phyloP scores from a whole-genome alignment of 2,888 invertebrate species.

The Lithophane semibrunnea region DNA sequence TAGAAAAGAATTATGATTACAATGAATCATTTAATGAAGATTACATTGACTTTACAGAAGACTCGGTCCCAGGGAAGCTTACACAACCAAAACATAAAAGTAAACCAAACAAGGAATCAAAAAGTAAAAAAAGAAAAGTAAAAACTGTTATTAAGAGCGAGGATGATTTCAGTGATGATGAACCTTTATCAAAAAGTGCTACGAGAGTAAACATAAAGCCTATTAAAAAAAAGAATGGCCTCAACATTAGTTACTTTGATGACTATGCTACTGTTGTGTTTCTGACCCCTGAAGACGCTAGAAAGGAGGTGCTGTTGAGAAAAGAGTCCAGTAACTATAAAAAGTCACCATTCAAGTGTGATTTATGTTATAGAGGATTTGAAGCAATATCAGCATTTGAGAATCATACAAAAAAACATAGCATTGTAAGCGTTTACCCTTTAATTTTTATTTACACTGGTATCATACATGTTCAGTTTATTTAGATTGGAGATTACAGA shows the following conservation, averaged over 20 bases:
- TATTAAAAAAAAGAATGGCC: slow-evolving; percentile 38
- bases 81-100: slow-evolving; percentile 25
- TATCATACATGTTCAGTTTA: neutral
- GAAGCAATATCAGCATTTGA: slow-evolving; percentile 69
- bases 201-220: slow-evolving; percentile 8
- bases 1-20: slow-evolving; percentile 25
- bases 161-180: slow-evolving; percentile 67
- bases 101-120: slow-evolving; percentile 39
- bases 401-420: slow-evolving; percentile 75
- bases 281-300: slow-evolving; percentile 72
- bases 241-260: slow-evolving; percentile 65
- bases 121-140: slow-evolving; percentile 49
- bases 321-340: slow-evolving; percentile 74
- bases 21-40: slow-evolving; percentile 30
- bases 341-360: slow-evolving; percentile 71
- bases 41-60: slow-evolving; percentile 37
- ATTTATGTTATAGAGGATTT: slow-evolving; percentile 74
- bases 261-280: slow-evolving; percentile 70
- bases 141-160: slow-evolving; percentile 38
- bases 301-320: slow-evolving; percentile 70
- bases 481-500: neutral
- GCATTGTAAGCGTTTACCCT: slow-evolving; percentile 62
- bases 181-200: slow-evolving; percentile 66
- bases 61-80: slow-evolving; percentile 4
- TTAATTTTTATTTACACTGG: neutral